Evolutionary conservation across 1,140 invertebrate genomes (phyloP), one percentile per base, ranked within the genome.

Genomic region (Eumeta japonica): DNA sequence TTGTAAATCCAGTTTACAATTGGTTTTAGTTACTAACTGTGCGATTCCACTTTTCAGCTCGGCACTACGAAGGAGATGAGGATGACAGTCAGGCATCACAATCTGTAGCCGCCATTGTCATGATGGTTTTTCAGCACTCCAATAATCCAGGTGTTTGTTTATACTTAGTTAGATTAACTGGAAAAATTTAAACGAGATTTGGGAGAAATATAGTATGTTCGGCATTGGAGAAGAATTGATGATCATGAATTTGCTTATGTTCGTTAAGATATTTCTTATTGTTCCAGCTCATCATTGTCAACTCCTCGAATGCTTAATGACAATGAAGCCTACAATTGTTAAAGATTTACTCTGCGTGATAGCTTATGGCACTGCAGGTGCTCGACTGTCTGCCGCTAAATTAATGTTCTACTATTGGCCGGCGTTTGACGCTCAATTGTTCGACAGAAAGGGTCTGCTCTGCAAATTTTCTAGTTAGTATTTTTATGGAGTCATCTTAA

Each of bases 391-490:
- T 2, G 96, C 97, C 11, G 92, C 93, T 28, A 97, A 98, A 77
- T 79, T 99, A 15, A 80, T 99, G 11, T 98, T 99, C 72, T 94
- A 97, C 75, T 99, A 99, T 66, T 99, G 97, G 95, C 97, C 97
- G n/a, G 88, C 94, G 2, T 89, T 98, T 49, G 96, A 97, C 77
- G 89, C 94, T 12, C 90, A 90, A 57, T 81, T 95, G 2, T 90
- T 94, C 55, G 95, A 98, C 62, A 80, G 93, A 29, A 88, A 90
- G 58, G 87, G 89, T 0, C 81, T 94, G 19, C 84, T 94, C 35
- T 88, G 92, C 45, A 94, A 93, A 77, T 87, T 94, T 62, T 86
- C 89, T 42, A 91, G 92, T 94, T 65, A 80, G 79, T 58, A 9
- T 24, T 9, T 4, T 7, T n/a, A n/a, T 24, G 7, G n/a, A n/a